Percentiles rank a stretch among this genome's conserved stretches.
These are phyloP conservation scores for Solenopsis invicta DNA, from an alignment of 1,140 invertebrate genomes.

Conservation along the genomic window DNA sequence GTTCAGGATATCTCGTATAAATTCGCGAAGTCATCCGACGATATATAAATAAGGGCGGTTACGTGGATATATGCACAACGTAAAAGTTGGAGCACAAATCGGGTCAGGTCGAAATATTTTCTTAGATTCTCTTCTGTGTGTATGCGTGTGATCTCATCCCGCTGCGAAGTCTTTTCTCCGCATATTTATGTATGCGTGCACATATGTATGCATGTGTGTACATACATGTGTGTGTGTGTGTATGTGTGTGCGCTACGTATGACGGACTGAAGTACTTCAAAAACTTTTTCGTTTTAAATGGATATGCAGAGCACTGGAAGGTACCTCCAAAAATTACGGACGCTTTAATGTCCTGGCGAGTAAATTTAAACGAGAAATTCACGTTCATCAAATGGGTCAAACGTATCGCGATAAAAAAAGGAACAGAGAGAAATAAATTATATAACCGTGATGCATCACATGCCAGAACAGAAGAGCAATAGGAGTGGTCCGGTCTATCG, in stretches of 20 bases:
- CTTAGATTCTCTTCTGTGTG: slow-evolving; percentile 30
- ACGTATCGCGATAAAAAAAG: slow-evolving; percentile 28
- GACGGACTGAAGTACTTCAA: slow-evolving; percentile 57
- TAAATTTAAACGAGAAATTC: slow-evolving; percentile 41
- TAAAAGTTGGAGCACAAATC: slow-evolving; percentile 66
- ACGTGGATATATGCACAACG: slow-evolving; percentile 30
- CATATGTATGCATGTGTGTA: not conserved
- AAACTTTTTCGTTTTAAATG: slow-evolving; percentile 65
- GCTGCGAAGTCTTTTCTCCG: slow-evolving; percentile 3
- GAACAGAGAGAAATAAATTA: slow-evolving; percentile 28
- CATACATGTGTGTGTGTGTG: not conserved
- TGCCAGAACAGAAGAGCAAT: slow-evolving; percentile 9
- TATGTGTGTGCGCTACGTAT: not conserved
- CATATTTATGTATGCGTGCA: not conserved
- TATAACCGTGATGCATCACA: slow-evolving; percentile 20
- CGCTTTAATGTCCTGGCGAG: slow-evolving; percentile 42
- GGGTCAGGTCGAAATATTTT: slow-evolving; percentile 74
- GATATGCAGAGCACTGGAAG: slow-evolving; percentile 72
- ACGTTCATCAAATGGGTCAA: slow-evolving; percentile 59
- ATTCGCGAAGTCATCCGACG: slow-evolving; percentile 70
- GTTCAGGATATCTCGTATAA: slow-evolving; percentile 75
- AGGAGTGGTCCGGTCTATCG: slow-evolving; percentile 14
- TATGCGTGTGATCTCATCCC: not conserved
- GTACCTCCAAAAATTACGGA: slow-evolving; percentile 69
- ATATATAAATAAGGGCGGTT: slow-evolving; percentile 3